A percentile compares a stretch with the other conserved stretches of the same genome.
phyloP scores from a whole-genome alignment of 2,888 invertebrate genomes.

The Cordilura impudica region DNA sequence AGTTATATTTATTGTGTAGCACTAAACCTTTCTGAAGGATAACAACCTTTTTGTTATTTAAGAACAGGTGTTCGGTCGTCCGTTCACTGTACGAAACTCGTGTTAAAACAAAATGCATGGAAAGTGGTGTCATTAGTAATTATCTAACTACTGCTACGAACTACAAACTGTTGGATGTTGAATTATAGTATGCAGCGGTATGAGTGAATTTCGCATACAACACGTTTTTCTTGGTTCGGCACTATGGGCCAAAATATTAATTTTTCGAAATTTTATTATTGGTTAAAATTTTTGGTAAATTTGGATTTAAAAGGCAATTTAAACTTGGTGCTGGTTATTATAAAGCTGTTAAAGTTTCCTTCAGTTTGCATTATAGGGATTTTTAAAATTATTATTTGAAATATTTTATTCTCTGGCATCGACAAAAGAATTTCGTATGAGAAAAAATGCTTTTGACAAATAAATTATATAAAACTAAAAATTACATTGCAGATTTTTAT shows the following conservation, averaged over 20 bases:
- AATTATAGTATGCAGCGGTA: background rate
- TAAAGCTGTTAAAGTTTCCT: too few species aligned
- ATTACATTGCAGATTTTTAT: too few species aligned
- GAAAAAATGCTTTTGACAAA: too few species aligned
- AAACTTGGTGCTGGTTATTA: too few species aligned
- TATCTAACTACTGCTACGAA: constrained; percentile 33
- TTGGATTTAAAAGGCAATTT: too few species aligned
- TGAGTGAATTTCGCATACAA: background rate
- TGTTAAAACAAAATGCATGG: constrained; percentile 17
- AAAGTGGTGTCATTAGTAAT: constrained; percentile 44
- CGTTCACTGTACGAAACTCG: background rate
- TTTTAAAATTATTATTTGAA: too few species aligned
- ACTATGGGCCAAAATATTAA: background rate
- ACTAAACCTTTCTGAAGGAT: constrained; percentile 52
- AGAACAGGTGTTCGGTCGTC: constrained; percentile 49
- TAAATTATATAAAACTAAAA: too few species aligned
- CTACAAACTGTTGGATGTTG: background rate
- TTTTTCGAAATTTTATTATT: background rate
- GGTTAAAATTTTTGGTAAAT: too few species aligned
- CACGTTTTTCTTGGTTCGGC: background rate
- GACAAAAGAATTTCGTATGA: too few species aligned
- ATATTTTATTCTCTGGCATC: too few species aligned
- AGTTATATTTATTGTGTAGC: background rate
- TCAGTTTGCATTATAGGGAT: too few species aligned
- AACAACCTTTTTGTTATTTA: constrained; percentile 35